Evolutionary conservation across 2,888 invertebrate species (phyloP).

Genomic region (Arge pagana): DNA sequence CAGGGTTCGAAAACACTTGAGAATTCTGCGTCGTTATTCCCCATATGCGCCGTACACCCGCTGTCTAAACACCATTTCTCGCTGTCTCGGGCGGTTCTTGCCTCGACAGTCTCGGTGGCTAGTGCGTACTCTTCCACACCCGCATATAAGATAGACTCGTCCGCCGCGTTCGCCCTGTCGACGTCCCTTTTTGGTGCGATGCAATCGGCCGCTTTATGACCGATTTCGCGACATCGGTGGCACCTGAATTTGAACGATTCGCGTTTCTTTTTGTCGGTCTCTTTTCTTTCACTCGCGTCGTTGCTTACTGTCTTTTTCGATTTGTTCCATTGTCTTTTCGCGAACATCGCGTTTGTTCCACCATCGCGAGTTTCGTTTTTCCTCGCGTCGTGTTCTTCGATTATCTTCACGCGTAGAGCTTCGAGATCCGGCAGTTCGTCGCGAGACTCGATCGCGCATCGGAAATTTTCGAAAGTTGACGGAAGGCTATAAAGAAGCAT

Average conservation of each 20-base stretch:
- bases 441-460: slow-evolving; percentile 47
- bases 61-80: not conserved
- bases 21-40: not conserved
- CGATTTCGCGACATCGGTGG: slow-evolving; percentile 23
- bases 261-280: not conserved
- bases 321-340: slow-evolving; percentile 14
- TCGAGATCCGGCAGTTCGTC: slow-evolving; percentile 43
- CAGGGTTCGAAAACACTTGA: not conserved
- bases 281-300: not conserved
- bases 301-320: not conserved
- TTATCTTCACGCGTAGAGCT: slow-evolving; percentile 39
- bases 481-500: slow-evolving; percentile 48
- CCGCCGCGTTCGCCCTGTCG: not conserved
- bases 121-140: not conserved
- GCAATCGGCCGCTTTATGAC: slow-evolving; percentile 28
- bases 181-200: not conserved
- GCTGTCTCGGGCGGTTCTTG: no score
- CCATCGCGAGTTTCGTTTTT: slow-evolving; percentile 1
- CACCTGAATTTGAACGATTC: slow-evolving; percentile 24
- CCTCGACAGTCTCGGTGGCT: not conserved
- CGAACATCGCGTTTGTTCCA: slow-evolving; percentile 6
- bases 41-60: not conserved
- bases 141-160: no score
- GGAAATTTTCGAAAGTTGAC: slow-evolving; percentile 43
- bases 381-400: slow-evolving; percentile 42